Percentiles rank a stretch among this genome's conserved stretches.
These are phyloP conservation scores for Tor tambroides DNA, from an alignment of 2,113 vertebrate species.

Conservation along the genomic window DNA sequence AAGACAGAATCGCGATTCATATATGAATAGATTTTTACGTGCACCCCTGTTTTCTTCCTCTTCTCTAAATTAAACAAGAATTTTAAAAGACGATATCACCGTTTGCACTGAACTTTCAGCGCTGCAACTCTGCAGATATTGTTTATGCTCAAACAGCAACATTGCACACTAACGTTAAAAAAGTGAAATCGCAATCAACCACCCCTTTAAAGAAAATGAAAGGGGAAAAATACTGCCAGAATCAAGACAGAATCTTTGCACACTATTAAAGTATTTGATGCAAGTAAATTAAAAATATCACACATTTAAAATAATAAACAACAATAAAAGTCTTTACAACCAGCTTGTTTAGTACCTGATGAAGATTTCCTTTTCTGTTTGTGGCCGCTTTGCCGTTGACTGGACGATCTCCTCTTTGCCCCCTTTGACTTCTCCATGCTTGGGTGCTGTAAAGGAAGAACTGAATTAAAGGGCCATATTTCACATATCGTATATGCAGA, in stretches of 20 bases:
- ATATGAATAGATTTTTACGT: too few species aligned
- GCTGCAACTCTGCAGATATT: too few species aligned
- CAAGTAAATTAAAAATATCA: neutral
- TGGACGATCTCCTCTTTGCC: constrained; percentile 26
- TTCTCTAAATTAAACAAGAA: too few species aligned
- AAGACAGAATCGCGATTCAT: too few species aligned
- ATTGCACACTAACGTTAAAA: too few species aligned
- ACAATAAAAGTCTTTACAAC: too few species aligned
- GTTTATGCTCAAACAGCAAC: too few species aligned
- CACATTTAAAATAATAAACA: neutral
- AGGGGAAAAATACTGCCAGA: neutral
- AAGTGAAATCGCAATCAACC: too few species aligned
- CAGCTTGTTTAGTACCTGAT: neutral
- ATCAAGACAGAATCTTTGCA: neutral
- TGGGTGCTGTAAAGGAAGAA: constrained; percentile 1
- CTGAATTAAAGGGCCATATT: neutral
- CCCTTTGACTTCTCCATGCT: constrained; percentile 5
- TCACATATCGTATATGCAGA: neutral
- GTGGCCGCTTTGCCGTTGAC: constrained; percentile 3
- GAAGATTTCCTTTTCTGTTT: constrained; percentile 56
- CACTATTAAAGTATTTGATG: neutral
- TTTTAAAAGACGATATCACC: too few species aligned
- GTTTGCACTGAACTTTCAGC: too few species aligned
- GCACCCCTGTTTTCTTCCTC: too few species aligned
- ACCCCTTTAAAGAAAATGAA: too few species aligned